Conservation (phyloP, 2,888 invertebrate genomes). For the Eilema griseolum region DNA sequence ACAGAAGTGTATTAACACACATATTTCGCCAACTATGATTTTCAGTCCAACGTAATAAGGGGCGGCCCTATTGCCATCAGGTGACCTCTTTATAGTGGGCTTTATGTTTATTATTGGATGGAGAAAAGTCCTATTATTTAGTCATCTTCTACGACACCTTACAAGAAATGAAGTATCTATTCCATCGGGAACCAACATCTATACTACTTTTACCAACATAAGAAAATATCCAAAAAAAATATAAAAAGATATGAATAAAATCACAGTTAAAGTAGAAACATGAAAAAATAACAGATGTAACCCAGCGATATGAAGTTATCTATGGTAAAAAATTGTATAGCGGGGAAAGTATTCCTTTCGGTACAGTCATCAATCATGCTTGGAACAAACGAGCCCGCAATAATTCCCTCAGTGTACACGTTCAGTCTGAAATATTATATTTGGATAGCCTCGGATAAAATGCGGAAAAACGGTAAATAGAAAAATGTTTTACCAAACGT, state of each 20-base stretch:
- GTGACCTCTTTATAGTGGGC: too few species aligned
- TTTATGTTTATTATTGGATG: too few species aligned
- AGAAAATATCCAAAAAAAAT: background rate
- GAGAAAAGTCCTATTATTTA: too few species aligned
- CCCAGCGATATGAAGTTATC: constrained; percentile 48
- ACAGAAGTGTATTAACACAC: too few species aligned
- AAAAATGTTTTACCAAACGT: constrained; percentile 31
- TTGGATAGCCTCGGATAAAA: constrained; percentile 40
- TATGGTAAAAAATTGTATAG: constrained; percentile 43
- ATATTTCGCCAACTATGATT: too few species aligned
- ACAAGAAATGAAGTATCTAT: too few species aligned
- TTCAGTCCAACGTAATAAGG: too few species aligned
- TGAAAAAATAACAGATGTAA: constrained; percentile 47
- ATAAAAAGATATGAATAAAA: constrained; percentile 21
- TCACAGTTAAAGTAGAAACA: constrained; percentile 26
- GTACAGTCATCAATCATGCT: constrained; percentile 56
- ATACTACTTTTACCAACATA: too few species aligned
- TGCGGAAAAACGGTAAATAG: constrained; percentile 35
- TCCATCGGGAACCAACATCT: too few species aligned
- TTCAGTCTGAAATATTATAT: constrained; percentile 49
- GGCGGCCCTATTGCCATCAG: too few species aligned
- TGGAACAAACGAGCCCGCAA: constrained; percentile 55
- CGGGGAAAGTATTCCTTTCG: constrained; percentile 37
- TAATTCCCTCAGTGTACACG: constrained; percentile 52
- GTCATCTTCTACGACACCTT: too few species aligned